Conservation (phyloP, 2,797 vertebrate genomes). For the Helarctos malayanus region DNA sequence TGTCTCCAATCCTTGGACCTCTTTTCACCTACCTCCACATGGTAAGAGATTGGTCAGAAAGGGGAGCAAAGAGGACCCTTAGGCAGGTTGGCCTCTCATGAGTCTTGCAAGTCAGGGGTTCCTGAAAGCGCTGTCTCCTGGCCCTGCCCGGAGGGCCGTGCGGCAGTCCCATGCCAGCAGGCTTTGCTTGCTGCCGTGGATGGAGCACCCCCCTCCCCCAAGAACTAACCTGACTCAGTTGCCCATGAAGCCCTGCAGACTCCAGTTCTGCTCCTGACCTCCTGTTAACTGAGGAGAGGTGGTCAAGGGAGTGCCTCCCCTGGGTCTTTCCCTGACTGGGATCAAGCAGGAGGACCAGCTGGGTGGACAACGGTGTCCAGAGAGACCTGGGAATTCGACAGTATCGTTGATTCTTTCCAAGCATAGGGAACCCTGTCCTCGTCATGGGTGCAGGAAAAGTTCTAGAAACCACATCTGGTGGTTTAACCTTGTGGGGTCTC, state of each 20-base stretch:
- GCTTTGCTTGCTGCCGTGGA: background rate
- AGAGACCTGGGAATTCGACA: background rate
- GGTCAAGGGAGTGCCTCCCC: background rate
- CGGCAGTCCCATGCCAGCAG: too few species aligned
- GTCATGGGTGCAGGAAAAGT: background rate
- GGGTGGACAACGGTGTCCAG: background rate
- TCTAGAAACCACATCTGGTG: background rate
- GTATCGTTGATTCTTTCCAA: background rate
- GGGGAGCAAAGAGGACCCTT: background rate
- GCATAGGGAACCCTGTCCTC: background rate
- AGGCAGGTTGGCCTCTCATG: background rate
- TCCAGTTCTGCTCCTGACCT: background rate
- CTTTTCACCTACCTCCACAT: slow-evolving; percentile 95
- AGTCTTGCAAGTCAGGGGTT: background rate
- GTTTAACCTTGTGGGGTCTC: background rate
- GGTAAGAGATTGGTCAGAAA: slow-evolving; percentile 89
- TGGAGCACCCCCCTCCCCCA: background rate
- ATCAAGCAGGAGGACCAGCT: background rate
- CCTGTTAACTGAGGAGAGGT: background rate
- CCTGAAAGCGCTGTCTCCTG: background rate
- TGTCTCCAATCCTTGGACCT: slow-evolving; percentile 96
- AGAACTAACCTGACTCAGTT: background rate
- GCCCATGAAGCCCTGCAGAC: background rate
- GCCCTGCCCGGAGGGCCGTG: background rate
- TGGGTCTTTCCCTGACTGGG: background rate